Evolutionary conservation across 2,797 vertebrate species (phyloP).

Genomic region (Ctenopoma multispine): DNA sequence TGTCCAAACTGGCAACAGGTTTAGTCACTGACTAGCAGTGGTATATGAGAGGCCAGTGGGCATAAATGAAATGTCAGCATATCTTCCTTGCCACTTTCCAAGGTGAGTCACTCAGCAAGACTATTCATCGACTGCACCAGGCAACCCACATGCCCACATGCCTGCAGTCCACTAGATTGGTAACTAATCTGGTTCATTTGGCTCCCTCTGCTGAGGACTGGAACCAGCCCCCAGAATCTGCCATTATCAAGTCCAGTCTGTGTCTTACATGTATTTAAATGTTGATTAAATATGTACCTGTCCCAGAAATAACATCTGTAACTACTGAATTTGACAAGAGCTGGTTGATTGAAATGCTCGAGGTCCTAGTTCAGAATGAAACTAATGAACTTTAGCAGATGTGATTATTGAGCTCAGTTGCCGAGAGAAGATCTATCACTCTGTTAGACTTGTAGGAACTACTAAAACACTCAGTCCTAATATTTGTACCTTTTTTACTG

Average conservation of each 20-base stretch:
- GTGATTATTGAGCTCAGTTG: neutral
- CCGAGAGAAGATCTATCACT: neutral
- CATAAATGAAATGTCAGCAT: neutral
- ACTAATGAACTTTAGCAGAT: no score
- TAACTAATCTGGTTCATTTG: neutral
- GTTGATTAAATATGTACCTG: neutral
- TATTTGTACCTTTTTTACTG: no score
- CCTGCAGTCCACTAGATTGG: neutral
- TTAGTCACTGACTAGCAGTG: neutral
- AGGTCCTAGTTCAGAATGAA: neutral
- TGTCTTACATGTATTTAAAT: neutral
- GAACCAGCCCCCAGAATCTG: neutral
- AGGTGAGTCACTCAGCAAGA: neutral
- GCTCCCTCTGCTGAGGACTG: neutral
- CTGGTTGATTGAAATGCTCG: neutral
- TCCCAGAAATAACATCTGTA: neutral
- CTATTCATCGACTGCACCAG: neutral
- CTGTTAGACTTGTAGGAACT: no score
- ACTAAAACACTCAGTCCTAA: no score
- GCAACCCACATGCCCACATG: no score
- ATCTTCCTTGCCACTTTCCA: neutral
- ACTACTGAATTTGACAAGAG: no score
- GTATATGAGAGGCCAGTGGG: neutral
- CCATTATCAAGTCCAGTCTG: no score
- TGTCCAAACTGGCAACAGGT: neutral